Evolutionary conservation across 30 jellyfish, hydroid and myxozoan genomes (phyloP).

Genomic region (Chrysaora quinquecirrha): DNA sequence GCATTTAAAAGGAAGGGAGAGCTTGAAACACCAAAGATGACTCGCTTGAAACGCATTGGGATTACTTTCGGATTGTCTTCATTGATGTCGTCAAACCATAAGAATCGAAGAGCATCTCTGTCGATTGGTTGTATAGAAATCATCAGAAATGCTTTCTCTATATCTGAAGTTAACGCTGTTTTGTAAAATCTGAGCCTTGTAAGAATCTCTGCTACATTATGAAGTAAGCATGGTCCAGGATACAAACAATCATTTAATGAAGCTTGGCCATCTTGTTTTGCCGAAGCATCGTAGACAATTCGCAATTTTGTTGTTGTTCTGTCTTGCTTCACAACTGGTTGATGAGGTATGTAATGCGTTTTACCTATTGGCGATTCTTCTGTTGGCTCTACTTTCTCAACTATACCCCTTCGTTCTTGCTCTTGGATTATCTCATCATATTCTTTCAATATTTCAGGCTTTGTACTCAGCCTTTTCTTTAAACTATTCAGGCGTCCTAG

Average conservation of each 20-base stretch:
- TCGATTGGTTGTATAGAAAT: not conserved
- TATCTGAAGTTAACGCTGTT: not conserved
- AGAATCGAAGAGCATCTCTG: too few relatives aligned
- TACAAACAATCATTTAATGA: slow-evolving; percentile 13
- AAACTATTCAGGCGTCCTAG: not conserved
- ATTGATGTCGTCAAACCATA: too few relatives aligned
- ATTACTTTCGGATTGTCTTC: not conserved
- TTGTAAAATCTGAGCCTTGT: not conserved
- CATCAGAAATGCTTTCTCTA: too few relatives aligned
- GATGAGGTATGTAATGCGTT: too few relatives aligned
- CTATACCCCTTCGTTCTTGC: slow-evolving; percentile 5
- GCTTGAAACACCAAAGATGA: too few relatives aligned
- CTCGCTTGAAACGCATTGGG: not conserved
- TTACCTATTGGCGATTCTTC: slow-evolving; percentile 9
- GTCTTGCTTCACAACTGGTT: slow-evolving; percentile 26
- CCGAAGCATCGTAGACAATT: slow-evolving; percentile 57
- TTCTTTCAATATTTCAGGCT: not conserved
- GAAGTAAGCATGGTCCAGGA: slow-evolving; percentile 14
- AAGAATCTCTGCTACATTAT: not conserved
- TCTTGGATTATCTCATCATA: not conserved
- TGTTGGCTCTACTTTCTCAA: slow-evolving; percentile 20
- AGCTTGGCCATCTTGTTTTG: slow-evolving; percentile 1
- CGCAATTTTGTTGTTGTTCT: slow-evolving; percentile 29
- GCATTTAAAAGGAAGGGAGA: slow-evolving; percentile 18
- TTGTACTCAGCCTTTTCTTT: not conserved